These are phyloP conservation scores for Thryonomys swinderianus DNA, from an alignment of 2,113 vertebrate genomes.

Conservation along the genomic window DNA sequence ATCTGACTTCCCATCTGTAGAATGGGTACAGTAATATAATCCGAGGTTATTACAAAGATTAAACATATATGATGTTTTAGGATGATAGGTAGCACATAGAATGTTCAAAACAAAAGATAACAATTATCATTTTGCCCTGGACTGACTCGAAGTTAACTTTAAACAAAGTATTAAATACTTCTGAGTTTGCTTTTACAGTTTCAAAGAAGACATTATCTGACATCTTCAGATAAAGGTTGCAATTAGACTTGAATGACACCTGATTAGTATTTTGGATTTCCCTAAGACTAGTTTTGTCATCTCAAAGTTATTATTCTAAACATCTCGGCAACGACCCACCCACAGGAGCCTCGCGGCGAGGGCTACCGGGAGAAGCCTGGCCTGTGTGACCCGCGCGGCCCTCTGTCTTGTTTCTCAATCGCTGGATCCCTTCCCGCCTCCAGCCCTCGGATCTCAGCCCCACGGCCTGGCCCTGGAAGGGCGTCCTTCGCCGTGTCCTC, in stretches of 20 bases:
- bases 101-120: conserved; percentile 17
- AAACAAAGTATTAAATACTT: conserved; percentile 15
- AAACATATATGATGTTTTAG: conserved; percentile 38
- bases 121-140: conserved; percentile 28
- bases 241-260: conserved; percentile 27
- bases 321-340: neutral
- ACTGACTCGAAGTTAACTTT: conserved; percentile 47
- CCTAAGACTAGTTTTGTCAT: conserved; percentile 3
- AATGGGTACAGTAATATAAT: conserved; percentile 35
- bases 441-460: neutral
- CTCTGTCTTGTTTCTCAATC: neutral
- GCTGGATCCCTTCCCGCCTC: neutral
- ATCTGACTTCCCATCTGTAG: conserved; percentile 9
- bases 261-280: conserved; percentile 4
- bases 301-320: conserved; percentile 58
- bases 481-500: neutral
- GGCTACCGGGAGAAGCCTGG: neutral
- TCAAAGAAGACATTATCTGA: conserved; percentile 44
- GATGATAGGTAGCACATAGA: neutral
- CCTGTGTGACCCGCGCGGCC: neutral
- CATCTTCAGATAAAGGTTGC: neutral
- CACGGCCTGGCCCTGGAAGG: neutral
- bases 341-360: neutral
- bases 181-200: conserved; percentile 9
- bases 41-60: conserved; percentile 23